phyloP scores from a whole-genome alignment of 2,888 invertebrate genomes.

The Stomorhina lunata region DNA sequence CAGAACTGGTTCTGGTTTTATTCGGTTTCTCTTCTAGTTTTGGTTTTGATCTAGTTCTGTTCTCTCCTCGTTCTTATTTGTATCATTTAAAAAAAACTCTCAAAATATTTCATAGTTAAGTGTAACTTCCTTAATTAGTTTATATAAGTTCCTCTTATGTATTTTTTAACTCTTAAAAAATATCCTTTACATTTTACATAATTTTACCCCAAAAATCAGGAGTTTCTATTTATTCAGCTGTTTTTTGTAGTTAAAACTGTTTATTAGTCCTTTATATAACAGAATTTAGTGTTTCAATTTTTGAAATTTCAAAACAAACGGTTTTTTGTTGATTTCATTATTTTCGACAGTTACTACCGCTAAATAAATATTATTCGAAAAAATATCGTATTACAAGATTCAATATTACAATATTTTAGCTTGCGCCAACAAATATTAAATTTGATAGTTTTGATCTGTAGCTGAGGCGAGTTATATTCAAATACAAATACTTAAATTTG shows the following conservation, averaged over 20 bases:
- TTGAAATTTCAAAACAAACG: conserved; percentile 8
- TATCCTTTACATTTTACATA: neutral
- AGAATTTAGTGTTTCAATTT: conserved; percentile 46
- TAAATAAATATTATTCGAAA: conserved; percentile 70
- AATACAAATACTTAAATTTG: neutral
- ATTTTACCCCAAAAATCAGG: neutral
- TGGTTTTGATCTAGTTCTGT: no score
- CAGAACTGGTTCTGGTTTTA: no score
- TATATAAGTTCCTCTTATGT: neutral
- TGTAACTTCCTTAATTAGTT: neutral
- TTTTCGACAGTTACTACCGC: conserved; percentile 66
- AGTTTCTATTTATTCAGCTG: conserved; percentile 46
- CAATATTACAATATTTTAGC: conserved; percentile 49
- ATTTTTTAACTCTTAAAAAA: conserved; percentile 8
- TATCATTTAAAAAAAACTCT: neutral
- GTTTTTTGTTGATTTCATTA: conserved; percentile 22
- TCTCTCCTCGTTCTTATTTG: no score
- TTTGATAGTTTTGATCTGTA: conserved; percentile 52
- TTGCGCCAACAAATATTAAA: conserved; percentile 58
- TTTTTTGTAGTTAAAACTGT: neutral
- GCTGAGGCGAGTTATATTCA: neutral
- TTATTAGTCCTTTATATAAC: neutral
- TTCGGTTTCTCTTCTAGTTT: no score
- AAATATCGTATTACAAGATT: conserved; percentile 74
- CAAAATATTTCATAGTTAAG: neutral